Evolutionary conservation across 1,140 invertebrate species (phyloP).

Genomic region (Megalopta genalis): DNA sequence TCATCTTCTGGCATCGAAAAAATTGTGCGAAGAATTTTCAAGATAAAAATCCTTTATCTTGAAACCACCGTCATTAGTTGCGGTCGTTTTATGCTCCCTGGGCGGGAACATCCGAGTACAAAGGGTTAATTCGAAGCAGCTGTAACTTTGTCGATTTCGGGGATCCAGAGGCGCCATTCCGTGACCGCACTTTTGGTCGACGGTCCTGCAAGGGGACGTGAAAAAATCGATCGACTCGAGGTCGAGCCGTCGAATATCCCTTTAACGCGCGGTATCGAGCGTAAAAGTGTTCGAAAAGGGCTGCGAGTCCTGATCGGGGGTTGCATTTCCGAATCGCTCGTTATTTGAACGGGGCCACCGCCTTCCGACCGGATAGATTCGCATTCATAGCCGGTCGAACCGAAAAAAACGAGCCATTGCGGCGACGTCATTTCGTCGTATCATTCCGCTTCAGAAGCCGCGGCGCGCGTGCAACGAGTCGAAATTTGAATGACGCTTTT

Average conservation of each 20-base stretch:
- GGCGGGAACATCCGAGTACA: too few relatives aligned
- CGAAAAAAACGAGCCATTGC: conserved; percentile 28
- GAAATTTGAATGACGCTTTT: conserved; percentile 55
- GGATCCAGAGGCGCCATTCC: too few relatives aligned
- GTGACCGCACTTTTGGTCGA: too few relatives aligned
- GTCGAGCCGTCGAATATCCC: neutral
- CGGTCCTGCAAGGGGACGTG: too few relatives aligned
- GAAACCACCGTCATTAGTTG: too few relatives aligned
- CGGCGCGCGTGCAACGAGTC: conserved; percentile 34
- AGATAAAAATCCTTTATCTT: too few relatives aligned
- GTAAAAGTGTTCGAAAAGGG: neutral
- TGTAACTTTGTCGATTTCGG: too few relatives aligned
- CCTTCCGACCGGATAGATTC: conserved; percentile 45
- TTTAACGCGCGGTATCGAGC: neutral
- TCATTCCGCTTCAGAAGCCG: conserved; percentile 46
- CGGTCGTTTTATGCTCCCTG: too few relatives aligned
- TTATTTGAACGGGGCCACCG: conserved; percentile 24
- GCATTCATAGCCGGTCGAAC: conserved; percentile 17
- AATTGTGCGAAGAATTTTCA: too few relatives aligned
- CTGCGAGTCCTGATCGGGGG: neutral
- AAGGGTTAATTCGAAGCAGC: too few relatives aligned
- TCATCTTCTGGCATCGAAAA: too few relatives aligned
- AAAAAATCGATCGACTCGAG: conserved; percentile 6
- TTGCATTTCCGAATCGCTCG: conserved; percentile 29
- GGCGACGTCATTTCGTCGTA: conserved; percentile 46